Percentiles rank a stretch among this genome's conserved stretches.
phyloP scores from a whole-genome alignment of 1,140 invertebrate genomes.

The Calephelis nemesis region DNA sequence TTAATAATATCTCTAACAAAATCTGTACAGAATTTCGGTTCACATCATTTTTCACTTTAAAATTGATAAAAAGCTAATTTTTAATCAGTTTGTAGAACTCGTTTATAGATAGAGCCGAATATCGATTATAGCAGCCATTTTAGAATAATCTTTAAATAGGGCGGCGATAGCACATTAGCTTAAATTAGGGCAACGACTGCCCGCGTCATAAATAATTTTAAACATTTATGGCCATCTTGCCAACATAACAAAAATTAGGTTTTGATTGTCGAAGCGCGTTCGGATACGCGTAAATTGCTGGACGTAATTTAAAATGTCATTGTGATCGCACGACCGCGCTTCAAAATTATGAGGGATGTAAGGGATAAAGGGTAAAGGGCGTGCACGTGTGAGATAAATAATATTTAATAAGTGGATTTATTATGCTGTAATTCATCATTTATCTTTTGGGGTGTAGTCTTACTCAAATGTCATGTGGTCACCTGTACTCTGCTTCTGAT shows the following conservation, averaged over 20 bases:
- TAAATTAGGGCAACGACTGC: conserved; percentile 52
- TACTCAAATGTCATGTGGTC: too few relatives aligned
- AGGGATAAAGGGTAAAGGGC: conserved; percentile 57
- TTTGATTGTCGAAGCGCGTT: conserved; percentile 41
- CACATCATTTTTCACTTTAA: neutral
- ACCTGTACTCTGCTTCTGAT: too few relatives aligned
- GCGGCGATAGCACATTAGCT: conserved; percentile 51
- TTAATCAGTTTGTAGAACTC: neutral
- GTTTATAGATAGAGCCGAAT: conserved; percentile 8
- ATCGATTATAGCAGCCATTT: conserved; percentile 18
- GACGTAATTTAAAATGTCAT: conserved; percentile 70
- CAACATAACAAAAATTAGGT: conserved; percentile 44
- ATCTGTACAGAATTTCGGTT: too few relatives aligned
- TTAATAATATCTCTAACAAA: too few relatives aligned
- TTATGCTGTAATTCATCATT: neutral
- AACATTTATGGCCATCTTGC: conserved; percentile 47
- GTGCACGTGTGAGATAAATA: conserved; percentile 47
- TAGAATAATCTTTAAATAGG: conserved; percentile 45
- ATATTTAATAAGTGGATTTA: conserved; percentile 14
- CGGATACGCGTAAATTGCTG: conserved; percentile 42
- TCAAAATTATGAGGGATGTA: conserved; percentile 50
- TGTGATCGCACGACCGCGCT: conserved; percentile 47
- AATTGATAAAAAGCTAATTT: neutral
- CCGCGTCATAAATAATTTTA: conserved; percentile 37
- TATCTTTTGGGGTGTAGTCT: neutral